Evolutionary conservation across 2,888 invertebrate genomes (phyloP).

Genomic region (Drosophila emarginata): DNA sequence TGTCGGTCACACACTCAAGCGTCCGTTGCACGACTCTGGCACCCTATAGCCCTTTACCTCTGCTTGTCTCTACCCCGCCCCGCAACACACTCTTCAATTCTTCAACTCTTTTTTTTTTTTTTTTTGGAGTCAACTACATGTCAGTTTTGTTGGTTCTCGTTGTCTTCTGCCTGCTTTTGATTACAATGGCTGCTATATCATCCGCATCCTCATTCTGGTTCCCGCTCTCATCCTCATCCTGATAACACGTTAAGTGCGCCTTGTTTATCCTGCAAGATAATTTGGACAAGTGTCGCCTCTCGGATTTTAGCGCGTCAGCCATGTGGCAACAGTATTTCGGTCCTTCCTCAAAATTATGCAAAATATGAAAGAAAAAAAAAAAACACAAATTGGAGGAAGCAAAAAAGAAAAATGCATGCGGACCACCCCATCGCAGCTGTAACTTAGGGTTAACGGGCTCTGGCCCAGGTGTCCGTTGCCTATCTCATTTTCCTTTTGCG

Average conservation of each 20-base stretch:
- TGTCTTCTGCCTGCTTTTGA: constrained; percentile 66
- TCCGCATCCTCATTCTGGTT: constrained; percentile 8
- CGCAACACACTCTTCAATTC: not conserved
- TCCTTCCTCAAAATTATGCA: constrained; percentile 10
- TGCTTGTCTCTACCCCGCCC: constrained; percentile 8
- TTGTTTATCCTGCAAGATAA: constrained; percentile 76
- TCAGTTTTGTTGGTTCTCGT: constrained; percentile 48
- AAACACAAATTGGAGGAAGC: not conserved
- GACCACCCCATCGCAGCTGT: constrained; percentile 12
- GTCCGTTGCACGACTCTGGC: constrained; percentile 61
- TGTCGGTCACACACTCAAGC: constrained; percentile 66
- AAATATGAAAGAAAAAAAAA: not conserved
- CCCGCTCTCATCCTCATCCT: constrained; percentile 60
- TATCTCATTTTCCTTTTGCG: constrained; percentile 46
- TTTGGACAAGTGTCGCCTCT: constrained; percentile 78
- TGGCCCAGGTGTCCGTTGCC: constrained; percentile 6
- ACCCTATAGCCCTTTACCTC: constrained; percentile 13
- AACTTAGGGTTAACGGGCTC: not conserved
- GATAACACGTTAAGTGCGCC: constrained; percentile 77
- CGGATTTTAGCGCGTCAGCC: constrained; percentile 69
- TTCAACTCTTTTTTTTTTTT: constrained; percentile 28
- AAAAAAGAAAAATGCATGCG: not conserved
- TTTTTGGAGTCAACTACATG: constrained; percentile 72
- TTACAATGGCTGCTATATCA: constrained; percentile 58
- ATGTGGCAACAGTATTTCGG: constrained; percentile 5